Evolutionary conservation across 2,113 vertebrate species (phyloP), one percentile per base, ranked within the genome.

Genomic region (Irena cyanogastra): DNA sequence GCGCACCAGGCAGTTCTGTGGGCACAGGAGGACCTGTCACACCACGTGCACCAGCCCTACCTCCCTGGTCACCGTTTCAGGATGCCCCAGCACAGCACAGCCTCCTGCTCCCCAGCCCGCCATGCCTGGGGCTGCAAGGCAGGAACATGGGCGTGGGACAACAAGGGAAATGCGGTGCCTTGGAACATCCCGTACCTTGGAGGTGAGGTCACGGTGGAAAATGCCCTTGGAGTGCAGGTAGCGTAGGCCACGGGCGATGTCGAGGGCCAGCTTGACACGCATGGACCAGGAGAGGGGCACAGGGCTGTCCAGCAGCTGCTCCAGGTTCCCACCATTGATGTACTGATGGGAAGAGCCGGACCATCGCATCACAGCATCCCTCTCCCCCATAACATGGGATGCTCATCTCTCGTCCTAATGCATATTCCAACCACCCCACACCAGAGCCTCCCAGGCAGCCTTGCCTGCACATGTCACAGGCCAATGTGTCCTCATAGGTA

Each of bases 141-240:
- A 49, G 74, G 22, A 47, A 27, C 1, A 2, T 0, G 2, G 13
- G 27, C 18, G 35, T 2, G 9, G 47, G 39, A 65, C 10, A 37
- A 47, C 0, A 2, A 24, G 28, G 21, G 24, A 21, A 50, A 16
- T 0, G 15, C 0, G 2, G 45, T 35, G 71, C 71, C 16, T 45
- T 16, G 37, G 60, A 69, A 52, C 54, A 74, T 14, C 82, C 27
- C 0, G 2, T 98, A 99, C 99, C 99, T 99, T 99, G 93, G 99
- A 99, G 69, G 99, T 99, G 96, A 99, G 98, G 98, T 99, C 98
- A 0, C 98, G 95, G 97, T 99, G 99, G 95, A 99, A 99, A 88
- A 99, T 98, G 74, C 99, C 99, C 94, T 99, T 99, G 97, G 98
- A 98, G 97, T 99, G 99, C 86, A 99, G 98, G 96, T 99, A 99